phyloP scores from a whole-genome alignment of 2,797 vertebrate species.

The Carcharodon carcharias region DNA sequence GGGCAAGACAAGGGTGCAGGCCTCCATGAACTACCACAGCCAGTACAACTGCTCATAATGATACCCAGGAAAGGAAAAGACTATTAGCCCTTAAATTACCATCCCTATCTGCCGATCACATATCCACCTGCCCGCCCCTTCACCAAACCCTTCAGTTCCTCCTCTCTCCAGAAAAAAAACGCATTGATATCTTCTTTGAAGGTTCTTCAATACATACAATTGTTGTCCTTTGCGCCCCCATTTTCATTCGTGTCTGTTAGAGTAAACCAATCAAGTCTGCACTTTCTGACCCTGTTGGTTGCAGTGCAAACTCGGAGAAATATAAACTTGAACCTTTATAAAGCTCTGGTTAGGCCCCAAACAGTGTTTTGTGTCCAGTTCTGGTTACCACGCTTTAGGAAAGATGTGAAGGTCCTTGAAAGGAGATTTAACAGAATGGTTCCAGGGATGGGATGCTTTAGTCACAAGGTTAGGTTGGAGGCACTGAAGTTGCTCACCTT shows the following conservation, averaged over 20 bases:
- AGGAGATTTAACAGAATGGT: too few species aligned
- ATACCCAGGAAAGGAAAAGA: background rate
- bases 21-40: too few species aligned
- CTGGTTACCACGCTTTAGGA: too few species aligned
- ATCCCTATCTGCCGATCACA: background rate
- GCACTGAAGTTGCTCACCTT: too few species aligned
- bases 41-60: background rate
- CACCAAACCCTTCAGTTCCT: background rate
- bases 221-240: background rate
- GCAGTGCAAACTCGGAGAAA: background rate
- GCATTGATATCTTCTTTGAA: background rate
- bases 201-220: background rate
- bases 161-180: background rate
- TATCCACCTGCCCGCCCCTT: background rate
- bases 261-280: background rate
- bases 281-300: background rate
- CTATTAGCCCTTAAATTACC: background rate
- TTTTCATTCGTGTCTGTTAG: background rate
- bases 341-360: too few species aligned
- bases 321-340: background rate
- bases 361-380: too few species aligned
- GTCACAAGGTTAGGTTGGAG: too few species aligned
- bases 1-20: too few species aligned
- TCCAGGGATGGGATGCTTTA: too few species aligned
- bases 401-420: too few species aligned